Evolutionary conservation across 2,797 vertebrate species (phyloP).

Genomic region (Thunnus albacares): DNA sequence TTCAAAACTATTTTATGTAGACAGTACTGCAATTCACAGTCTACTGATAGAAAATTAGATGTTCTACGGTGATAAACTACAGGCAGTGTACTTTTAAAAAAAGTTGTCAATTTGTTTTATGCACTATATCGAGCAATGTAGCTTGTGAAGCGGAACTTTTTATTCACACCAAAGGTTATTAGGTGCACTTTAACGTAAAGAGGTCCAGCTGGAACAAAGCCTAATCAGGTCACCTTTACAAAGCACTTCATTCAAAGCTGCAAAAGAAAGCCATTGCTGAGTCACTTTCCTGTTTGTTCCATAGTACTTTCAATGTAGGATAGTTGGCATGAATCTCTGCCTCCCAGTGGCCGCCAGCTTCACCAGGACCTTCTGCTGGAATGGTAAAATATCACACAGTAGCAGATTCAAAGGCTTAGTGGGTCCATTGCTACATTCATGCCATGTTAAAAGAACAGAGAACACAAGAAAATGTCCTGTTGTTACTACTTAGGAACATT

Average conservation of each 20-base stretch:
- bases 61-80: slow-evolving; percentile 12
- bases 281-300: slow-evolving; percentile 31
- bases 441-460: not conserved
- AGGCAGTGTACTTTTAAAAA: slow-evolving; percentile 5
- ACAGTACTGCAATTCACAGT: slow-evolving; percentile 11
- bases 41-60: not conserved
- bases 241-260: slow-evolving; percentile 29
- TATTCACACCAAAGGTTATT: slow-evolving; percentile 38
- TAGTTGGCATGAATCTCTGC: not conserved
- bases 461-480: slow-evolving; percentile 4
- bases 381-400: not conserved
- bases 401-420: not conserved
- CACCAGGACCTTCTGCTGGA: slow-evolving; percentile 12
- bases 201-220: slow-evolving; percentile 29
- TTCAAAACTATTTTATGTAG: slow-evolving; percentile 43
- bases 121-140: not conserved
- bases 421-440: not conserved
- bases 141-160: slow-evolving; percentile 21
- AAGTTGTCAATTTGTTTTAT: slow-evolving; percentile 28
- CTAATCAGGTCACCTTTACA: slow-evolving; percentile 47
- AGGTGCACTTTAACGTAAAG: slow-evolving; percentile 20
- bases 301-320: not conserved
- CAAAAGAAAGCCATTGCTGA: slow-evolving; percentile 33
- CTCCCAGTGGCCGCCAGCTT: slow-evolving; percentile 12
- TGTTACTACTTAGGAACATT: not conserved